These are phyloP conservation scores for Pteronura brasiliensis DNA, from an alignment of 2,113 vertebrate species.

Conservation along the genomic window DNA sequence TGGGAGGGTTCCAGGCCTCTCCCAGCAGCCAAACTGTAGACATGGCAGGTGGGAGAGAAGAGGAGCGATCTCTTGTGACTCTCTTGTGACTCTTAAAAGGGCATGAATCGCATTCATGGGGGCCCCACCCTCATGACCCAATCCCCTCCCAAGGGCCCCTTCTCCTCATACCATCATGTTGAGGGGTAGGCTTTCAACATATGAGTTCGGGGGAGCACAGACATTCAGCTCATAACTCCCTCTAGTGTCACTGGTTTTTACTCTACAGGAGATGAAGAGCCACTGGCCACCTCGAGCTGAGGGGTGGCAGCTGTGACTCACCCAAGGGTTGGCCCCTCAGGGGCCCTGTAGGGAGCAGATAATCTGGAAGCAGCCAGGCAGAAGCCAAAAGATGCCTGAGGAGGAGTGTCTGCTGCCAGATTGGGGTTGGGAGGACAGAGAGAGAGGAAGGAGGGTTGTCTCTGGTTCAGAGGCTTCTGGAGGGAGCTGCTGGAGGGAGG, in stretches of 20 bases:
- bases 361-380: neutral
- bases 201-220: neutral
- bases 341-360: no score
- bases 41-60: neutral
- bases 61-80: neutral
- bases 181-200: neutral
- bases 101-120: neutral
- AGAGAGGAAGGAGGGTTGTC: neutral
- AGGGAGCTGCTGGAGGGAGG: neutral
- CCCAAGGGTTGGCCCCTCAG: neutral
- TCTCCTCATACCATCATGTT: neutral
- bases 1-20: neutral
- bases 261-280: neutral
- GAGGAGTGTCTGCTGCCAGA: neutral
- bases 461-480: neutral
- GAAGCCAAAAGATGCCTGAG: rapidly evolving
- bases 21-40: rapidly evolving
- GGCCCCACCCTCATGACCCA: neutral
- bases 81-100: neutral
- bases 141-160: neutral
- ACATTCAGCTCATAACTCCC: neutral
- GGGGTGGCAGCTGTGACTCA: neutral
- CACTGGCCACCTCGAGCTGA: neutral
- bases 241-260: neutral
- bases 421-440: neutral